A percentile compares a stretch with the other conserved stretches of the same genome.
These are phyloP conservation scores for Diuraphis noxia DNA, from an alignment of 1,140 invertebrate genomes.

Conservation along the genomic window DNA sequence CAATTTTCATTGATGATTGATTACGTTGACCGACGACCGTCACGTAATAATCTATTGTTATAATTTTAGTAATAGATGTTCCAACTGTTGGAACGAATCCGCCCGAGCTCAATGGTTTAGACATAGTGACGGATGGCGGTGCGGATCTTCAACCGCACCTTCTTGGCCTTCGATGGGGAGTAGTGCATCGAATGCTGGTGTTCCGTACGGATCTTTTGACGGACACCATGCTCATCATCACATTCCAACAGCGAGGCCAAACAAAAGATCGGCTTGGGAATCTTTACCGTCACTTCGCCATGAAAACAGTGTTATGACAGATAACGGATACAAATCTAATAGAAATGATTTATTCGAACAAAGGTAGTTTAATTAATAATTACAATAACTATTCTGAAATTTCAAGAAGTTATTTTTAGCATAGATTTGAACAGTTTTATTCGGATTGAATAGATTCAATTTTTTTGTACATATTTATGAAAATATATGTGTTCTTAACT, in stretches of 20 bases:
- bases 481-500: too few relatives aligned
- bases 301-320: slow-evolving; percentile 75
- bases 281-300: slow-evolving; percentile 79
- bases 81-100: slow-evolving; percentile 81
- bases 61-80: slow-evolving; percentile 65
- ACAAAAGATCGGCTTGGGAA: slow-evolving; percentile 80
- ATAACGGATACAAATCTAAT: slow-evolving; percentile 81
- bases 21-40: neutral
- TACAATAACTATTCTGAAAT: neutral
- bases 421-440: neutral
- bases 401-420: neutral
- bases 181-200: slow-evolving; percentile 60
- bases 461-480: too few relatives aligned
- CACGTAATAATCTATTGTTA: neutral
- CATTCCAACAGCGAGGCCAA: slow-evolving; percentile 60
- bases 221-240: slow-evolving; percentile 55
- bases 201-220: slow-evolving; percentile 58
- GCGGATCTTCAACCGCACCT: slow-evolving; percentile 73
- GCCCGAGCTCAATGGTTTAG: slow-evolving; percentile 83
- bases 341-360: slow-evolving; percentile 83
- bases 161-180: too few relatives aligned
- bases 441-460: too few relatives aligned
- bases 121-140: slow-evolving; percentile 84
- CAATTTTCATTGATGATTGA: neutral
- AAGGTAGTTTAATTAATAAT: slow-evolving; percentile 64